phyloP scores from a whole-genome alignment of 2,113 vertebrate species.

The Perccottus glenii region DNA sequence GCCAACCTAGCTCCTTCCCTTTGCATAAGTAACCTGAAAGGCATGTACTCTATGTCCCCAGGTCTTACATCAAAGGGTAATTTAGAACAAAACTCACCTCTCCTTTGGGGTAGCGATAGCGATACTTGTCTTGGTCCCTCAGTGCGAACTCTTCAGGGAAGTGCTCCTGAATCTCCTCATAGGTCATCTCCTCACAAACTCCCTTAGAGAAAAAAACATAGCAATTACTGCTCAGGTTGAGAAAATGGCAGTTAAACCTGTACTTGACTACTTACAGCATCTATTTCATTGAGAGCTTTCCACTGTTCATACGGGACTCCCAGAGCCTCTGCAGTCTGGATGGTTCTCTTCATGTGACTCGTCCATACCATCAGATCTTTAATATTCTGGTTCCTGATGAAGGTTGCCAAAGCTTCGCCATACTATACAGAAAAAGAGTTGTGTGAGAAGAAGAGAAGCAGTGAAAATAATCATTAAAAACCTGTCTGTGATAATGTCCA shows the following conservation, averaged over 20 bases:
- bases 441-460: neutral
- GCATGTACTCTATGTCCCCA: neutral
- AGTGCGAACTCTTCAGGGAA: slow-evolving; percentile 88
- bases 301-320: slow-evolving; percentile 90
- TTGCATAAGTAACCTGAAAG: neutral
- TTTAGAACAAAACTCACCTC: slow-evolving; percentile 74
- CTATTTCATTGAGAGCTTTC: slow-evolving; percentile 93
- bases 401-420: slow-evolving; percentile 79
- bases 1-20: neutral
- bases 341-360: slow-evolving; percentile 90
- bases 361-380: slow-evolving; percentile 90
- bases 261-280: slow-evolving; percentile 81
- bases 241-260: too few species aligned
- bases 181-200: slow-evolving; percentile 90
- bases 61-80: neutral
- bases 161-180: slow-evolving; percentile 89
- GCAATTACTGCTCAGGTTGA: too few species aligned
- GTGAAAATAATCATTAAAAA: neutral
- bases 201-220: slow-evolving; percentile 66
- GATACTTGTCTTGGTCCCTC: slow-evolving; percentile 93
- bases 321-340: slow-evolving; percentile 87
- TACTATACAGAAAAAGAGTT: slow-evolving; percentile 72
- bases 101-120: slow-evolving; percentile 91
- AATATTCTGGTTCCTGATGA: slow-evolving; percentile 84
- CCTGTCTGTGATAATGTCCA: too few species aligned